phyloP scores from a whole-genome alignment of 1,140 invertebrate genomes.

The Leptinotarsa undecemlineata region DNA sequence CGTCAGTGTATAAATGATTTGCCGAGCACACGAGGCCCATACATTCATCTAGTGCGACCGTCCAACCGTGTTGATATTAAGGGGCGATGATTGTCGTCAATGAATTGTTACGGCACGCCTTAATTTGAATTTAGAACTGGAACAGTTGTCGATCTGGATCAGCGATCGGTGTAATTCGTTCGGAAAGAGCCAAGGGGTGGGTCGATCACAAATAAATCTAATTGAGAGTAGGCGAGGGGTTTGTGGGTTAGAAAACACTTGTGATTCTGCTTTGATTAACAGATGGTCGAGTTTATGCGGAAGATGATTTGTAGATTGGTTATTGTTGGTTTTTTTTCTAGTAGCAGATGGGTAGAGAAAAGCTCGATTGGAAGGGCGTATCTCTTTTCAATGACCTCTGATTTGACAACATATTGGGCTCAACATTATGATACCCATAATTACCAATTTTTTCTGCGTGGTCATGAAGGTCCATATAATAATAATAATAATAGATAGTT shows the following conservation, averaged over 20 bases:
- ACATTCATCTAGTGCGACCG: not conserved
- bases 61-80: not conserved
- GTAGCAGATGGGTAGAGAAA: no score
- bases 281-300: not conserved
- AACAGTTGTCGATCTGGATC: not conserved
- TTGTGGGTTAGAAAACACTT: not conserved
- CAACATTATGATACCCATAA: no score
- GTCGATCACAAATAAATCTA: not conserved
- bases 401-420: no score
- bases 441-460: no score
- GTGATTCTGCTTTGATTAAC: not conserved
- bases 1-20: not conserved
- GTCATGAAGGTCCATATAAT: no score
- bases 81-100: constrained; percentile 1
- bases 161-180: not conserved
- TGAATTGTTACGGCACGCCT: not conserved
- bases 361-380: no score
- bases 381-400: no score
- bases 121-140: not conserved
- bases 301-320: not conserved
- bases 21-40: not conserved
- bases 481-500: no score
- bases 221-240: not conserved
- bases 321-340: not conserved
- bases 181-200: not conserved